Conservation (phyloP, 2,888 invertebrate species). For the Polyommatus iphigenia region DNA sequence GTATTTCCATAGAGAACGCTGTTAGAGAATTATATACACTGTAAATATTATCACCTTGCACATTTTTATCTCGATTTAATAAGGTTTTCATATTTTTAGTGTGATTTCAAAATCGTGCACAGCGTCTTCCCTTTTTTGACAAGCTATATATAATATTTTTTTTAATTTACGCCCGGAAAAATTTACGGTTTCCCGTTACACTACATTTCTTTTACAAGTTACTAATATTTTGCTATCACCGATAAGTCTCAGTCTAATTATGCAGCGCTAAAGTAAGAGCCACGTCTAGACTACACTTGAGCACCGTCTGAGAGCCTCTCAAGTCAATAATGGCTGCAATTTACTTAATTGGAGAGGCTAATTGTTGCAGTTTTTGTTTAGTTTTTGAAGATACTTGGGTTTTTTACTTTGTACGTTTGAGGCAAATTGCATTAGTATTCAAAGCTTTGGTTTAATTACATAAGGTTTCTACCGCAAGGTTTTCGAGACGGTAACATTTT, state of each 20-base stretch:
- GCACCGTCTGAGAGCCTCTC: not conserved
- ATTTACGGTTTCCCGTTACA: too few relatives aligned
- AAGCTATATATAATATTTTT: too few relatives aligned
- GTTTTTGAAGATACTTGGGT: not conserved
- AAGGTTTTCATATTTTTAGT: too few relatives aligned
- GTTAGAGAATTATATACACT: too few relatives aligned
- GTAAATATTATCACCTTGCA: too few relatives aligned
- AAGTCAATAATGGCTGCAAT: slow-evolving; percentile 13
- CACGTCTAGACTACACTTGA: not conserved
- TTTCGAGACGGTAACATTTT: not conserved
- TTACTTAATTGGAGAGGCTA: slow-evolving; percentile 8
- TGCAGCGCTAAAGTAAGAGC: not conserved
- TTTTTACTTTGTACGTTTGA: not conserved
- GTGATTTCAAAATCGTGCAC: too few relatives aligned
- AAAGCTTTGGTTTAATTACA: not conserved
- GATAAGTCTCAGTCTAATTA: not conserved
- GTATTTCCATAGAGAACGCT: too few relatives aligned
- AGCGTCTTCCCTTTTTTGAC: too few relatives aligned
- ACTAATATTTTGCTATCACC: not conserved
- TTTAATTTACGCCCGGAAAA: too few relatives aligned
- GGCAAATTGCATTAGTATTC: not conserved
- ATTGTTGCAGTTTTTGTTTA: slow-evolving; percentile 18
- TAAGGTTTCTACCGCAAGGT: not conserved
- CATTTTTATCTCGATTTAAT: too few relatives aligned
- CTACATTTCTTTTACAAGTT: too few relatives aligned